Conservation (phyloP, 2,113 vertebrate genomes). For the Pseudonaja textilis region DNA sequence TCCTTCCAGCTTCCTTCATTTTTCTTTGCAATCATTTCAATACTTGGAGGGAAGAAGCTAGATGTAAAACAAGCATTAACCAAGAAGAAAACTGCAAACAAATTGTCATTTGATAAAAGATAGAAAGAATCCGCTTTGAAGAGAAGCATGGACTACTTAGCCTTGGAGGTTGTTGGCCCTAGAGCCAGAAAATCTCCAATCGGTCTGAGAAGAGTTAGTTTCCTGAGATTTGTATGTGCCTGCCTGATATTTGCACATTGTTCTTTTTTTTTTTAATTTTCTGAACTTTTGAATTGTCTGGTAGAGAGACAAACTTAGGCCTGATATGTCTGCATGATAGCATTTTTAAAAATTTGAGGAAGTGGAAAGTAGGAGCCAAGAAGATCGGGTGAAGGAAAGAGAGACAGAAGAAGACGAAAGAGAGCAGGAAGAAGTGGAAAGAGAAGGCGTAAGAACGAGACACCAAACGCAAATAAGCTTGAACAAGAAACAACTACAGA, state of each 20-base stretch:
- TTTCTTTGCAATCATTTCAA: conserved; percentile 13
- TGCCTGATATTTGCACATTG: conserved; percentile 52
- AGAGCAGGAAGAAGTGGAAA: too few species aligned
- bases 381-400: too few species aligned
- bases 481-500: too few species aligned
- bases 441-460: too few species aligned
- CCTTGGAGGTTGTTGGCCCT: conserved; percentile 3
- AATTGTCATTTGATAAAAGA: conserved; percentile 21
- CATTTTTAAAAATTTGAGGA: background rate
- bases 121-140: conserved; percentile 20
- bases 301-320: conserved; percentile 40
- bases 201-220: conserved; percentile 20
- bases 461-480: too few species aligned
- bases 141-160: conserved; percentile 24
- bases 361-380: too few species aligned
- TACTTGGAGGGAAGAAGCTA: conserved; percentile 22
- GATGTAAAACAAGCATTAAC: background rate
- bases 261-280: conserved; percentile 39
- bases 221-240: conserved; percentile 27
- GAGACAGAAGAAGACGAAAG: too few species aligned
- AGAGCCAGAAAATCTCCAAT: conserved; percentile 5
- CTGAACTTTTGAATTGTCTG: conserved; percentile 53
- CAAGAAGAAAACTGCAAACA: conserved; percentile 3
- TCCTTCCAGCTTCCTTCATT: conserved; percentile 7
- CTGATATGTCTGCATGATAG: conserved; percentile 35